phyloP scores from a whole-genome alignment of 2,888 invertebrate genomes.

The Theretra japonica region DNA sequence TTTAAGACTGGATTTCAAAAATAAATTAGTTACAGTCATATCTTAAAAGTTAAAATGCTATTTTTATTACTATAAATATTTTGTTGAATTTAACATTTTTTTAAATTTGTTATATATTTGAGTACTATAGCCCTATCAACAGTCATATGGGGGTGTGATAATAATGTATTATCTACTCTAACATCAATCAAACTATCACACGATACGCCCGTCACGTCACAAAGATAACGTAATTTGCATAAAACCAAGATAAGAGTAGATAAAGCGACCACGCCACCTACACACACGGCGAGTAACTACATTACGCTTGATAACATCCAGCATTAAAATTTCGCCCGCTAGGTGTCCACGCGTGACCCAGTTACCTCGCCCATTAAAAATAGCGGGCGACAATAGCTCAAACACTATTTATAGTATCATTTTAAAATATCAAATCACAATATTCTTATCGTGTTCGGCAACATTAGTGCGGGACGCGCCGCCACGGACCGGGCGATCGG shows the following conservation, averaged over 20 bases:
- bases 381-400: conserved; percentile 82
- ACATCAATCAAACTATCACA: conserved; percentile 14
- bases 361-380: conserved; percentile 79
- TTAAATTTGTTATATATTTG: no score
- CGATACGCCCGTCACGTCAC: conserved; percentile 18
- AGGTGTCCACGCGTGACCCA: conserved; percentile 75
- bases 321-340: conserved; percentile 34
- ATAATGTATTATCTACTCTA: neutral
- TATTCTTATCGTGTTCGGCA: conserved; percentile 28
- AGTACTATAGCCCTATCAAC: no score
- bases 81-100: neutral
- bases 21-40: neutral
- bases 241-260: conserved; percentile 22
- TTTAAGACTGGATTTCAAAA: neutral
- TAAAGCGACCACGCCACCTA: conserved; percentile 29
- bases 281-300: conserved; percentile 9
- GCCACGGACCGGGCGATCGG: conserved; percentile 44
- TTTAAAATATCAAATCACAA: conserved; percentile 55
- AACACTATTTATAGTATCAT: conserved; percentile 82
- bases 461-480: conserved; percentile 35
- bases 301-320: conserved; percentile 18
- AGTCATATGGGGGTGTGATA: neutral
- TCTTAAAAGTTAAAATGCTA: neutral
- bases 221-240: conserved; percentile 28
- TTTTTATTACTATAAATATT: neutral